Base-by-base conservation (phyloP, 2,113 vertebrate species). In the Solea senegalensis region DNA sequence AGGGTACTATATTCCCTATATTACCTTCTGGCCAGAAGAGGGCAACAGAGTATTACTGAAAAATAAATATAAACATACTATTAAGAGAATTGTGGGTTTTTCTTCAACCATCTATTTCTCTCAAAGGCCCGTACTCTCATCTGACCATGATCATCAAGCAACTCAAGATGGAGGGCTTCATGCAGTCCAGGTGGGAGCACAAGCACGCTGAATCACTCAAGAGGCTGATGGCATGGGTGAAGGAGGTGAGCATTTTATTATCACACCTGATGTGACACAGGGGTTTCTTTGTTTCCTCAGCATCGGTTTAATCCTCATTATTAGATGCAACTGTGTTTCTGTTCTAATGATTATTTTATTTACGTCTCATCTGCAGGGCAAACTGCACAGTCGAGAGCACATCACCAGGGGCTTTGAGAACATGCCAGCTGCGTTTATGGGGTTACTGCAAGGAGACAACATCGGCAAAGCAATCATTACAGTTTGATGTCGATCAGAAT, bases 381-480 rank as follows among this genome's bases (percentile, higher is more conserved):
- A 96, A 79, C 74, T 97, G 73, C 92, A 95, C 78, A 92, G 2
- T 46, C 80, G 28, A 0, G 96, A 98, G 73, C 76, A 95, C 1
- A 0, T 96, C 69, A 96, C 89, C 5, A 86, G 93, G 80, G 96
- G 96, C 74, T 97, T 97, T 91, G 93, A 95, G 73, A 96, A 96
- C 59, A 95, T 97, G 94, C 96, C 95, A 1, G 59, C 64, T 64
- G 95, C 95, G 46, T 98, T 98, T 61, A 95, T 97, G 77, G 95
- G 93, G 74, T 81, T 98, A 90, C 81, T 97, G 78, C 92, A 69
- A 66, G 97, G 96, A 81, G 92, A 96, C 15, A 97, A 97, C 85
- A 10, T 87, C 55, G 96, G 95, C 66, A 98, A 98, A 91, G 89
- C 96, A 0, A 0, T 97, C 21, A 53, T 98, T 48, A 92, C 94